Percentiles rank a stretch among this genome's conserved stretches.
Evolutionary conservation across 2,113 vertebrate genomes (phyloP).

Genomic region (Rhombomys opimus): DNA sequence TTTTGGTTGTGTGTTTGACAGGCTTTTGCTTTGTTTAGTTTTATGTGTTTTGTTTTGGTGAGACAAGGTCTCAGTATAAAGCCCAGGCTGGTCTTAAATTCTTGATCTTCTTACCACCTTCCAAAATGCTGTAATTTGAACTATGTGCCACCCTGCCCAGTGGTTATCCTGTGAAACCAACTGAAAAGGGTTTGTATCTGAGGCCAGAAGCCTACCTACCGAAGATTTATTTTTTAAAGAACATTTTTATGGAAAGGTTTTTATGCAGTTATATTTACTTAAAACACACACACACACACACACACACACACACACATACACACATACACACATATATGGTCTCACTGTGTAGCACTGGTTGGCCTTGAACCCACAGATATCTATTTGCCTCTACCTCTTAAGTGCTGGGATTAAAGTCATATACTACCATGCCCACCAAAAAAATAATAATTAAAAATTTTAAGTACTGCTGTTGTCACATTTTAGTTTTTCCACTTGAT

Average conservation of each 20-base stretch:
- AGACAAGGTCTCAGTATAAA: background rate
- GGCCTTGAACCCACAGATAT: background rate
- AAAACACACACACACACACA: too few relatives aligned
- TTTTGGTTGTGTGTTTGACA: background rate
- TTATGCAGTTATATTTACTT: constrained; percentile 2
- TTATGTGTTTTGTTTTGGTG: background rate
- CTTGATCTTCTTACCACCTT: background rate
- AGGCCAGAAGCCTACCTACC: background rate
- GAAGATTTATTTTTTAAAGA: background rate
- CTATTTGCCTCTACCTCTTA: background rate
- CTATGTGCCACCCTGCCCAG: background rate
- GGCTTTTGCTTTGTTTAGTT: background rate
- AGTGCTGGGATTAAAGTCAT: background rate
- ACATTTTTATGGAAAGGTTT: background rate
- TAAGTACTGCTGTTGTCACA: background rate
- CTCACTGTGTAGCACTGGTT: background rate
- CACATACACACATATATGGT: too few relatives aligned
- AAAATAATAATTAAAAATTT: background rate
- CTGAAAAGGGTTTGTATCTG: background rate
- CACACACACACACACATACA: too few relatives aligned
- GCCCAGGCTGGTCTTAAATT: background rate
- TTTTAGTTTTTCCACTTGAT: constrained; percentile 59
- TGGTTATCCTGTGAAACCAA: background rate
- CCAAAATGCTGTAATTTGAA: background rate
- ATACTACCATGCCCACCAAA: background rate